Evolutionary conservation across 2,888 invertebrate species (phyloP).

Genomic region (Limnephilus marmoratus): DNA sequence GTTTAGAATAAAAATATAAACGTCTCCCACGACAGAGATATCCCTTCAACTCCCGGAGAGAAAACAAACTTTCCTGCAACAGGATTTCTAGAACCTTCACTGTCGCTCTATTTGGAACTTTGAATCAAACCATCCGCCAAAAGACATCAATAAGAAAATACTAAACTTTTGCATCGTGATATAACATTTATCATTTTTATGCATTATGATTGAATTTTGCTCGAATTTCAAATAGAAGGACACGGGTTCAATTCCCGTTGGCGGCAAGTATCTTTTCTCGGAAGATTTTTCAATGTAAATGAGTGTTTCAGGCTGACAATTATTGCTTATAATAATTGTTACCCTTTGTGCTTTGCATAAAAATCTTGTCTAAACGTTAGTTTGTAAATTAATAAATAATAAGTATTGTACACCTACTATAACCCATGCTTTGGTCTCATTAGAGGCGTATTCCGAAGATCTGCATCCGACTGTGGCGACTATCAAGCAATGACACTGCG

Average conservation of each 20-base stretch:
- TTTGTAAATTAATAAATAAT: too few relatives aligned
- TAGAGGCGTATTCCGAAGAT: constrained; percentile 2
- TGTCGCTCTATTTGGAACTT: background rate
- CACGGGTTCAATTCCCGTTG: too few relatives aligned
- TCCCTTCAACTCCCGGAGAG: background rate
- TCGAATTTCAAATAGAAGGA: too few relatives aligned
- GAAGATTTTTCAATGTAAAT: too few relatives aligned
- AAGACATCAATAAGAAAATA: background rate
- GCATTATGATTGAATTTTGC: background rate
- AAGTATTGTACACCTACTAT: background rate
- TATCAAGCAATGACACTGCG: background rate
- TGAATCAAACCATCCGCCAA: background rate
- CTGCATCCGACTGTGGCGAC: constrained; percentile 7
- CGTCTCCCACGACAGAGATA: background rate
- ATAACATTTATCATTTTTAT: background rate
- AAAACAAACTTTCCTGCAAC: background rate
- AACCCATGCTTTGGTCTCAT: background rate
- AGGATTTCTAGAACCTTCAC: background rate
- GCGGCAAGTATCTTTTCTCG: too few relatives aligned
- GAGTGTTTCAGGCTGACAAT: too few relatives aligned
- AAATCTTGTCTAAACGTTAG: too few relatives aligned
- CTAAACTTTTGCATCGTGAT: background rate
- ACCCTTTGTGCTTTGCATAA: too few relatives aligned
- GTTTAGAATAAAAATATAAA: background rate
- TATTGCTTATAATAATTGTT: too few relatives aligned